phyloP scores from a whole-genome alignment of 1,140 invertebrate species.

The Drosophila mauritiana region DNA sequence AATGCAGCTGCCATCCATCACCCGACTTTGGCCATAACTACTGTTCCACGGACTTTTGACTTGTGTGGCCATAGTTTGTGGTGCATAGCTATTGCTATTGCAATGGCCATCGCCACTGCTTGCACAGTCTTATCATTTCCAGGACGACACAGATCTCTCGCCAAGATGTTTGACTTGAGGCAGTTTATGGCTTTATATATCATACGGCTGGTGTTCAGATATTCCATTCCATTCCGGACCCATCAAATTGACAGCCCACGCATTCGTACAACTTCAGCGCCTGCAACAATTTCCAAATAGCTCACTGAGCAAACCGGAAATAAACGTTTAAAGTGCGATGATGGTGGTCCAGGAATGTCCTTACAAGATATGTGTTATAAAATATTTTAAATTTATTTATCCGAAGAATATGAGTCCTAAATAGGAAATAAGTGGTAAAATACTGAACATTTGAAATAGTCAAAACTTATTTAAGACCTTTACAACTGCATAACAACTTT shows the following conservation, averaged over 20 bases:
- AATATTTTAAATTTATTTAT: background rate
- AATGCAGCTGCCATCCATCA: constrained; percentile 70
- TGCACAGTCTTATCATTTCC: constrained; percentile 36
- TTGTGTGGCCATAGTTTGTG: constrained; percentile 11
- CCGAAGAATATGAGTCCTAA: too few relatives aligned
- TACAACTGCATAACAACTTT: too few relatives aligned
- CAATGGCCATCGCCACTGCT: constrained; percentile 19
- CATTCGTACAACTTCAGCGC: constrained; percentile 39
- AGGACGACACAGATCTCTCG: constrained; percentile 46
- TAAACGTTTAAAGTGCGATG: background rate
- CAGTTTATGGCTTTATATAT: constrained; percentile 40
- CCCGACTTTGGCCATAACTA: constrained; percentile 37
- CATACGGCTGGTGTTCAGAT: background rate
- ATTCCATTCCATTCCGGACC: constrained; percentile 5
- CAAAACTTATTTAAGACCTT: too few relatives aligned
- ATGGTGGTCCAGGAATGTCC: background rate
- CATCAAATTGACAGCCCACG: constrained; percentile 46
- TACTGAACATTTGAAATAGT: too few relatives aligned
- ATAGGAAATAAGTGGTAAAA: too few relatives aligned
- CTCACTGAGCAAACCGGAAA: constrained; percentile 19
- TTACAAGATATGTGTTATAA: background rate
- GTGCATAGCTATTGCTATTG: background rate
- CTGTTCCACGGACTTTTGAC: constrained; percentile 21
- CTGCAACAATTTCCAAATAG: constrained; percentile 51
- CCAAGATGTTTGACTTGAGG: constrained; percentile 53